phyloP scores from a whole-genome alignment of 2,797 vertebrate genomes.

The Neomorphus geoffroyi region DNA sequence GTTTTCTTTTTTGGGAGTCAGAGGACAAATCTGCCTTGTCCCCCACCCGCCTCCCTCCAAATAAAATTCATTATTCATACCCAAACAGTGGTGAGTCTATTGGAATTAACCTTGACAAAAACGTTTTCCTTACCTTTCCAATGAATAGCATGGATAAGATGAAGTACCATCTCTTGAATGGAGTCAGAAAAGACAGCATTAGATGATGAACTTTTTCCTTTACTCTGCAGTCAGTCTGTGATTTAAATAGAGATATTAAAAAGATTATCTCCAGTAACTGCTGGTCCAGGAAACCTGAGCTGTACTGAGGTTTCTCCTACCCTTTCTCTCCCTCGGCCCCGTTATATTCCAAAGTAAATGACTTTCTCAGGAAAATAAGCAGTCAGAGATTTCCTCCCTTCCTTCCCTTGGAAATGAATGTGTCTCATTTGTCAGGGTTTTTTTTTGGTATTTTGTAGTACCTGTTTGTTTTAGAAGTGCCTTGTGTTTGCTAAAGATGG shows the following conservation, averaged over 20 bases:
- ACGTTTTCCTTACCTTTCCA: constrained; percentile 55
- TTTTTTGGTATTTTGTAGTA: constrained; percentile 55
- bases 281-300: constrained; percentile 44
- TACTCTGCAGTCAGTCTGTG: constrained; percentile 23
- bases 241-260: constrained; percentile 45
- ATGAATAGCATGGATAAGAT: constrained; percentile 31
- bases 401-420: constrained; percentile 39
- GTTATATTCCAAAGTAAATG: constrained; percentile 62
- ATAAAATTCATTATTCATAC: constrained; percentile 65
- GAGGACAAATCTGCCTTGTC: constrained; percentile 45
- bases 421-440: constrained; percentile 38
- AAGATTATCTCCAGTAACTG: constrained; percentile 26
- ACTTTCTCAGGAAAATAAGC: constrained; percentile 69
- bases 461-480: constrained; percentile 74
- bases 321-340: not conserved
- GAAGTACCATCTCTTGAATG: constrained; percentile 8
- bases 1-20: constrained; percentile 53
- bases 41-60: constrained; percentile 22
- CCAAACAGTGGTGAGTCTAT: constrained; percentile 58
- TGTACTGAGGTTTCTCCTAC: constrained; percentile 12
- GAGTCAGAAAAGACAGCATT: constrained; percentile 34
- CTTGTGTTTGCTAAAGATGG: constrained; percentile 76
- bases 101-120: constrained; percentile 64
- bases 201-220: constrained; percentile 59
- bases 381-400: constrained; percentile 21